Evolutionary conservation across 2,797 vertebrate genomes (phyloP), one percentile per base, ranked within the genome.

Genomic region (Silurus lanzhouensis): DNA sequence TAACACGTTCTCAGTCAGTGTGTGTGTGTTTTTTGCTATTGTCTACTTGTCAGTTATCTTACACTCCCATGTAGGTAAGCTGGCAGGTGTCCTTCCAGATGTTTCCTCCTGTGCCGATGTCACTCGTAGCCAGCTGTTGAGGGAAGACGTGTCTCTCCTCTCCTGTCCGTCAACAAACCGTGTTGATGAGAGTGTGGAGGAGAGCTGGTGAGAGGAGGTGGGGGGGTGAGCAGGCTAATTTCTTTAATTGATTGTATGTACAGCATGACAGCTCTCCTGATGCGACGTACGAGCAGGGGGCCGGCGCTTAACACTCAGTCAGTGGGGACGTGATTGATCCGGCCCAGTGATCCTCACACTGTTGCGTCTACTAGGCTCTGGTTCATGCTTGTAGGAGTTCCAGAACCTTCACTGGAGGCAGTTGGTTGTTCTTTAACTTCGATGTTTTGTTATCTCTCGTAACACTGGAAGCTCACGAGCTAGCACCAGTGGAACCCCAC

Each of bases 171-270:
- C 90, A 89, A 82, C 78, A 55, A 74, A 58, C 38, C 68, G 38
- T 86, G 80, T 66, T 81, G 88, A 86, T 81, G 82, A 87, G 87
- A 87, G 87, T 44, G 27, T 63, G 82, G 48, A 67, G 77, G 70
- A 46, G 82, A 63, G 52, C 55, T 60, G 77, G 68, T 60, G 72
- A 38, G 46, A 75, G 48, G 48, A 76, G 89, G 91, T 82, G 92
- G 46, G 79, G 78, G 52, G 78, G 89, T 90, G 83, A 93, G 92
- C 88, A 90, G 91, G 92, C 93, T 93, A 91, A 92, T 94, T 96
- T 95, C 88, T 90, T 89, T 95, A 95, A 95, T 93, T 95, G 94
- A 94, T 95, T 94, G 90, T 94, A 95, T 94, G 93, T 93, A 88
- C 92, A 91, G 92, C 91, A 88, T 93, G 94, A 94, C 93, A 93